Conservation (phyloP, 1,140 invertebrate genomes). For the Drosophila orena region DNA sequence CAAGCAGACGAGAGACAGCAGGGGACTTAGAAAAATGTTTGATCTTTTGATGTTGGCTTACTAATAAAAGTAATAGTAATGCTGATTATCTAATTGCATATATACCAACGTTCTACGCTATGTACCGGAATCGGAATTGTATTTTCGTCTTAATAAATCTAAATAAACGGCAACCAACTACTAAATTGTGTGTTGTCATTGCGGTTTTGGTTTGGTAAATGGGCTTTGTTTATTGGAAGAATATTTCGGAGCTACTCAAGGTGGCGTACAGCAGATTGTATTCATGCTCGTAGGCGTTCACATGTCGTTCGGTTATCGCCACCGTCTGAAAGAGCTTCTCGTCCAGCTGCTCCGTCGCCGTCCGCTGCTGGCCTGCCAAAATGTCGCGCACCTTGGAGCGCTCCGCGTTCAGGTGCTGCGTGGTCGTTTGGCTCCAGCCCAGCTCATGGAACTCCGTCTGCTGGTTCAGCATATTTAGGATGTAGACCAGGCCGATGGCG, state of each 20-base stretch:
- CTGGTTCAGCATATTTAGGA: constrained; percentile 90
- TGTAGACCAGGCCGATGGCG: constrained; percentile 94
- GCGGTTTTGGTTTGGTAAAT: background rate
- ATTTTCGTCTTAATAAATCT: constrained; percentile 73
- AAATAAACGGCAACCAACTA: constrained; percentile 41
- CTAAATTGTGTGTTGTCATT: constrained; percentile 2
- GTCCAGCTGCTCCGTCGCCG: constrained; percentile 85
- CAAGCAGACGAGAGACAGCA: background rate
- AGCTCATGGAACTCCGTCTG: constrained; percentile 95
- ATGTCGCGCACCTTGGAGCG: constrained; percentile 87
- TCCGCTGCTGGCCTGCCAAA: constrained; percentile 71
- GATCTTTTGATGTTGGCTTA: constrained; percentile 13
- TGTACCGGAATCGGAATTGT: constrained; percentile 47
- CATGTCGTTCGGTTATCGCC: constrained; percentile 94
- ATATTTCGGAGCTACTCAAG: constrained; percentile 96
- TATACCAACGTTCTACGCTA: constrained; percentile 38
- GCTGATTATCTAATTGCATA: constrained; percentile 15
- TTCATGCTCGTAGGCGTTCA: constrained; percentile 92
- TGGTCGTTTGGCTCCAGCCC: constrained; percentile 97
- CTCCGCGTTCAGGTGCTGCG: constrained; percentile 88
- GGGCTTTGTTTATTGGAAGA: constrained; percentile 88
- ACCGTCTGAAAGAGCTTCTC: constrained; percentile 97
- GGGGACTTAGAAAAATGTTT: constrained; percentile 12
- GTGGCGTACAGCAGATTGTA: constrained; percentile 96
- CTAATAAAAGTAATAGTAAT: background rate